Evolutionary conservation across 2,797 vertebrate species (phyloP).

Genomic region (Pantherophis alleghaniensis): DNA sequence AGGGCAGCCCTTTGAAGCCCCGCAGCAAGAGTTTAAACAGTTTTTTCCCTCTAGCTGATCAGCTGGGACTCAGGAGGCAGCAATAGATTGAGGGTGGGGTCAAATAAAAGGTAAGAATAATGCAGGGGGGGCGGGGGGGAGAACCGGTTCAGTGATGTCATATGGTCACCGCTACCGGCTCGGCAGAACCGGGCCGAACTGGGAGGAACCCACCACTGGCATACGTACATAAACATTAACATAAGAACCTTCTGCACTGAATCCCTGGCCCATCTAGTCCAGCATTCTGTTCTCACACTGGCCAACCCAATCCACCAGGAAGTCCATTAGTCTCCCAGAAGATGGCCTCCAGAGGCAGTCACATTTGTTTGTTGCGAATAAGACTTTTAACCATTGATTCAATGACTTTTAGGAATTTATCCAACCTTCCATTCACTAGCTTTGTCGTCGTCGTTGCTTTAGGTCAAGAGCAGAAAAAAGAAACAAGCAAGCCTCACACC

Average conservation of each 20-base stretch:
- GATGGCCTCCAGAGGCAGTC: background rate
- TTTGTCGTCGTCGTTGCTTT: background rate
- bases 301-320: background rate
- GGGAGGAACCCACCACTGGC: too few species aligned
- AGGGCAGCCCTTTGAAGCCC: too few species aligned
- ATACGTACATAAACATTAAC: background rate
- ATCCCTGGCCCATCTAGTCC: background rate
- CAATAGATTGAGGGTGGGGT: too few species aligned
- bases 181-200: too few species aligned
- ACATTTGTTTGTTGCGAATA: background rate
- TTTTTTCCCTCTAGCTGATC: too few species aligned
- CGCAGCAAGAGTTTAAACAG: too few species aligned
- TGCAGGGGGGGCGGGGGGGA: too few species aligned
- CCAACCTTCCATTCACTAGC: background rate
- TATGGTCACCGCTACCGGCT: too few species aligned
- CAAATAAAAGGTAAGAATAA: too few species aligned
- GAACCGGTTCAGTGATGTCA: too few species aligned
- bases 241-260: background rate
- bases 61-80: too few species aligned
- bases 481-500: background rate
- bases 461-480: background rate
- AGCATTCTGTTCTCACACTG: background rate
- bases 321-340: background rate
- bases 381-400: background rate
- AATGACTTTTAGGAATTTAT: background rate